Evolutionary conservation across 2,888 invertebrate genomes (phyloP).

Genomic region (Polymixis lichenea): DNA sequence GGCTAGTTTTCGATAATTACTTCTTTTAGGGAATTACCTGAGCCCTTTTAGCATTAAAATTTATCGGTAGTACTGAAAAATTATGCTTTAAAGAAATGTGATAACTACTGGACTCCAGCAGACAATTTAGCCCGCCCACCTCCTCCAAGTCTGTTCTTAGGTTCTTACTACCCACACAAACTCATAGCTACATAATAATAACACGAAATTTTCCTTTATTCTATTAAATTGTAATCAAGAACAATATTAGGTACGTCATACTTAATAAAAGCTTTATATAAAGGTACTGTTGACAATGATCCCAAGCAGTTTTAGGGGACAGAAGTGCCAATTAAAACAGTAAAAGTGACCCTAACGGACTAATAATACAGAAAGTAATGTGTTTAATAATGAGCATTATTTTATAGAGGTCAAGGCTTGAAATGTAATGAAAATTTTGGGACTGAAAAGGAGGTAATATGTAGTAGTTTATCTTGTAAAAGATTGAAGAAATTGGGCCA

Average conservation of each 20-base stretch:
- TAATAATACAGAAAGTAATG: slow-evolving; percentile 38
- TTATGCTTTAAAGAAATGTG: background rate
- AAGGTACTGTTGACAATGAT: slow-evolving; percentile 43
- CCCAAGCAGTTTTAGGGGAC: slow-evolving; percentile 41
- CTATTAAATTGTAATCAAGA: slow-evolving; percentile 41
- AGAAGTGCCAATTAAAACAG: slow-evolving; percentile 58
- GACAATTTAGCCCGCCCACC: background rate
- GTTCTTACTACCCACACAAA: slow-evolving; percentile 1
- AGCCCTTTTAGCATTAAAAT: background rate
- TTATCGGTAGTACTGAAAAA: background rate
- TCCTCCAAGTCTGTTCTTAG: background rate
- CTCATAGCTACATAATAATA: slow-evolving; percentile 16
- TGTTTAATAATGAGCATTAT: slow-evolving; percentile 47
- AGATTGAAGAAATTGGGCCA: slow-evolving; percentile 53
- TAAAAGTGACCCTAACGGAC: slow-evolving; percentile 37
- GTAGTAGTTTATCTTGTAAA: slow-evolving; percentile 29
- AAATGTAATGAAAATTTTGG: slow-evolving; percentile 17
- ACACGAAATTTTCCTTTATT: slow-evolving; percentile 9
- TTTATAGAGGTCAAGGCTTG: slow-evolving; percentile 30
- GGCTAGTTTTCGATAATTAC: background rate
- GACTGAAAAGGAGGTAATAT: slow-evolving; percentile 15
- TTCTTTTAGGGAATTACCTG: too few species aligned
- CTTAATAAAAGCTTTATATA: slow-evolving; percentile 22
- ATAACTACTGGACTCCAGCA: background rate
- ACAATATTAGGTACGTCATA: slow-evolving; percentile 25